A percentile compares a stretch with the other conserved stretches of the same genome.
Evolutionary conservation across 2,888 invertebrate genomes (phyloP).

Genomic region (Trissoscelio sp.): DNA sequence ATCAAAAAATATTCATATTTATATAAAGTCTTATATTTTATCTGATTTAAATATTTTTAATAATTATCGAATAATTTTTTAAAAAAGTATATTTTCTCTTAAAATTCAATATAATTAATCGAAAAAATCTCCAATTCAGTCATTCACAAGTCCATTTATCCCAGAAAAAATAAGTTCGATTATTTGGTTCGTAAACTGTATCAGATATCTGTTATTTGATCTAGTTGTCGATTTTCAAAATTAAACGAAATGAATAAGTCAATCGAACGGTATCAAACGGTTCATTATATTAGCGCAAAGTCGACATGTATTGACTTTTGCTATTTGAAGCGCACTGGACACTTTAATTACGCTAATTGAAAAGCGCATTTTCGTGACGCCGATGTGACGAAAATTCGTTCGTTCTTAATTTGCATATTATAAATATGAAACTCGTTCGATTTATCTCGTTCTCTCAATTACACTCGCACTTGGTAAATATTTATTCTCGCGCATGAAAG

Average conservation of each 20-base stretch:
- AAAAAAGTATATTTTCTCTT: too few species aligned
- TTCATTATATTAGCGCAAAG: neutral
- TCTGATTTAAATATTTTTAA: too few species aligned
- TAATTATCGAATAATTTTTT: too few species aligned
- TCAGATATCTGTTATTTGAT: too few species aligned
- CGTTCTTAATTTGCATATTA: neutral
- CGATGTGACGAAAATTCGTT: neutral
- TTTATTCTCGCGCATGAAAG: conserved; percentile 54
- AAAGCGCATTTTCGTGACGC: neutral
- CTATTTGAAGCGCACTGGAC: neutral
- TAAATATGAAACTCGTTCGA: neutral
- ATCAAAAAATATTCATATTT: too few species aligned
- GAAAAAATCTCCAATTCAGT: too few species aligned
- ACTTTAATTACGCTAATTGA: neutral
- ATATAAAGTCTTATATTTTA: too few species aligned
- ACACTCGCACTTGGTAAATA: conserved; percentile 38
- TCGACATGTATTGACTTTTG: neutral
- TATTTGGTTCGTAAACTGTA: too few species aligned
- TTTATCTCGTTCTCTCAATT: conserved; percentile 35
- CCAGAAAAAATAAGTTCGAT: too few species aligned
- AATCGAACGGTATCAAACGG: neutral
- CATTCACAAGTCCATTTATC: too few species aligned
- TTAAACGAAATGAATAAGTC: neutral
- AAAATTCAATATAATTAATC: too few species aligned
- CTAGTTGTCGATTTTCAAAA: neutral